Evolutionary conservation across 2,113 vertebrate genomes (phyloP).

Genomic region (Nothoprocta perdicaria): DNA sequence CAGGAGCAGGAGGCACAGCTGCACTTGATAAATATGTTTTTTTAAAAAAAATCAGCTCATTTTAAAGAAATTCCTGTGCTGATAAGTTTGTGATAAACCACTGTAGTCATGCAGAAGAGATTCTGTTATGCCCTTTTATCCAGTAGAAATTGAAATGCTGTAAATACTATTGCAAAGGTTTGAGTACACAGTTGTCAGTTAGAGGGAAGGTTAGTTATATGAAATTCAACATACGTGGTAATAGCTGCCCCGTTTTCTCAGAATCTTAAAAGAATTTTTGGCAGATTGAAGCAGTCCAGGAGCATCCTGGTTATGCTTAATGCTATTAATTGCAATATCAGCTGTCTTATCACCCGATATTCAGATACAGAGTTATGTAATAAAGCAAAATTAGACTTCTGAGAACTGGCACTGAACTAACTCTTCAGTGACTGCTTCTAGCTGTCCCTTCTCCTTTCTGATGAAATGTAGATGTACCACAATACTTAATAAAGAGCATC

Average conservation of each 20-base stretch:
- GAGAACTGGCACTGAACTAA: background rate
- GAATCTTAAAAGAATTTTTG: background rate
- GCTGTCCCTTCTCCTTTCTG: background rate
- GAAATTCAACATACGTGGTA: background rate
- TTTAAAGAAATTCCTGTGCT: background rate
- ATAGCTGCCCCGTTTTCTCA: background rate
- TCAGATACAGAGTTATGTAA: background rate
- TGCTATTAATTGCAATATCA: background rate
- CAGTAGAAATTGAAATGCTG: background rate
- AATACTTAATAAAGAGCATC: background rate
- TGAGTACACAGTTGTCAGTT: background rate
- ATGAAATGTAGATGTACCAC: background rate
- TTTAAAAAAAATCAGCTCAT: background rate
- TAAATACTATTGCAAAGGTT: background rate
- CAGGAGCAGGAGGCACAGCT: background rate
- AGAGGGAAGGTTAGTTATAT: background rate
- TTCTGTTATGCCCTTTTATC: background rate
- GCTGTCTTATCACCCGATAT: background rate
- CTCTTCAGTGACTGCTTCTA: background rate
- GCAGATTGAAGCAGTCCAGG: background rate
- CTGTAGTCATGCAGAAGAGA: background rate
- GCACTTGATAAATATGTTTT: background rate
- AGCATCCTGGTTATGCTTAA: background rate
- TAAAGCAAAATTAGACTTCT: background rate
- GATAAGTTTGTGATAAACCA: too few species aligned